Evolutionary conservation across 2,888 invertebrate genomes (phyloP), one percentile per base, ranked within the genome.

Genomic region (Monopis laevigella): DNA sequence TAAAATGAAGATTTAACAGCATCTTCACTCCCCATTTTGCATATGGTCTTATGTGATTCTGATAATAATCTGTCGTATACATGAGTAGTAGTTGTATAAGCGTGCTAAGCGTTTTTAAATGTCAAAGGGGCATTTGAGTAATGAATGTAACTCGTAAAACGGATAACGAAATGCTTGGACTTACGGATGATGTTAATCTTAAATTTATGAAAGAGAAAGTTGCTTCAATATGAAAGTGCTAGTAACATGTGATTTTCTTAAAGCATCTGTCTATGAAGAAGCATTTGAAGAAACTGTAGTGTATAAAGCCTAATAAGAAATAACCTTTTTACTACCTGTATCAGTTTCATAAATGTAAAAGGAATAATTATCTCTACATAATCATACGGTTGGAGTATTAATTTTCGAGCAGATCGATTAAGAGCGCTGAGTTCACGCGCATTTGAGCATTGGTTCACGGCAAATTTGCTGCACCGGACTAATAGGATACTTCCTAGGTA

Each of bases 181-280:
- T 12, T 2, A 26, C 29, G 32, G 36, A 35, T 43, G 36, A 36
- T 45, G 46, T 52, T 56, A 54, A 56, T 56, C 50, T 48, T 24
- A 51, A 54, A 62, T 64, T 62, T 62, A 65, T 61, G 53, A 48
- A 51, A 53, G 48, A 52, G 58, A 55, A 59, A 62, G 51, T 45
- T n/a, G 3, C n/a, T n/a, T n/a, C n/a, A n/a, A n/a, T n/a, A n/a
- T n/a, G n/a, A n/a, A n/a, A n/a, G n/a, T n/a, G n/a, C n/a, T n/a
- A n/a, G n/a, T n/a, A n/a, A n/a, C n/a, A n/a, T n/a, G n/a, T n/a
- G n/a, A n/a, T n/a, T n/a, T n/a, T n/a, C n/a, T 12, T 29, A 29
- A 29, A 29, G 10, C 29, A 29, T 29, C 29, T 29, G 29, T 14
- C 29, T n/a, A n/a, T n/a, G n/a, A n/a, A 29, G 29, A 29, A n/a